These are phyloP conservation scores for Drosophila tani DNA, from an alignment of 1,140 invertebrate genomes.

Conservation along the genomic window DNA sequence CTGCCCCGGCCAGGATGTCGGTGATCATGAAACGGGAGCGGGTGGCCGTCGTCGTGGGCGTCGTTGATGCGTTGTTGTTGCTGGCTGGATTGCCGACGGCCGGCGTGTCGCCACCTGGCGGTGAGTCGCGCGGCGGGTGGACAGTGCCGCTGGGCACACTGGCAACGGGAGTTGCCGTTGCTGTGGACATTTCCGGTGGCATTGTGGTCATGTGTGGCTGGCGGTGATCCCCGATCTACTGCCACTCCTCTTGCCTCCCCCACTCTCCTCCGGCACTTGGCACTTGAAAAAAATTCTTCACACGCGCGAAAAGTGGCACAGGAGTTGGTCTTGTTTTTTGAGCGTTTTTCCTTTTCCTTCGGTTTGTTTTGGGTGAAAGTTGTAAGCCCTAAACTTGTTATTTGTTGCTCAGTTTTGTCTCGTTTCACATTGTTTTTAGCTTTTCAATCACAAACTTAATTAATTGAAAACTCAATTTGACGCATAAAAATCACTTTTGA, in stretches of 20 bases:
- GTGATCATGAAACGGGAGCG: slow-evolving; percentile 92
- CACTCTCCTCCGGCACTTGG: slow-evolving; percentile 20
- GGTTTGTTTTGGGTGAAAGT: slow-evolving; percentile 4
- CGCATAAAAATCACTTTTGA: slow-evolving; percentile 3
- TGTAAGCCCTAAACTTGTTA: slow-evolving; percentile 8
- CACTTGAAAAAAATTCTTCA: slow-evolving; percentile 31
- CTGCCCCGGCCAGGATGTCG: slow-evolving; percentile 89
- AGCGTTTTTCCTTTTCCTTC: background rate
- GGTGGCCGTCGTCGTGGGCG: slow-evolving; percentile 87
- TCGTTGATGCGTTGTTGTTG: slow-evolving; percentile 30
- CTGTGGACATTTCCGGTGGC: slow-evolving; percentile 84
- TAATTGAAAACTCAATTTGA: background rate
- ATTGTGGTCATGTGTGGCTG: slow-evolving; percentile 81
- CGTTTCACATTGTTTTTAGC: background rate
- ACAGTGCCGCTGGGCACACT: slow-evolving; percentile 65
- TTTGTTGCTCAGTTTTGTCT: background rate
- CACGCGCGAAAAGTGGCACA: slow-evolving; percentile 3
- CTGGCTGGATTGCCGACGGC: slow-evolving; percentile 35
- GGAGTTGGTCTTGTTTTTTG: background rate
- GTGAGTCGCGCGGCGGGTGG: slow-evolving; percentile 76
- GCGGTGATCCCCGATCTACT: slow-evolving; percentile 9
- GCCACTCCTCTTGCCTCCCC: slow-evolving; percentile 9
- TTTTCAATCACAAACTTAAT: background rate
- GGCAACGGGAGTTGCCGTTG: slow-evolving; percentile 73
- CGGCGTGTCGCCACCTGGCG: slow-evolving; percentile 84